These are phyloP conservation scores for Eledone cirrhosa DNA, from an alignment of 2,888 invertebrate genomes.

Conservation along the genomic window DNA sequence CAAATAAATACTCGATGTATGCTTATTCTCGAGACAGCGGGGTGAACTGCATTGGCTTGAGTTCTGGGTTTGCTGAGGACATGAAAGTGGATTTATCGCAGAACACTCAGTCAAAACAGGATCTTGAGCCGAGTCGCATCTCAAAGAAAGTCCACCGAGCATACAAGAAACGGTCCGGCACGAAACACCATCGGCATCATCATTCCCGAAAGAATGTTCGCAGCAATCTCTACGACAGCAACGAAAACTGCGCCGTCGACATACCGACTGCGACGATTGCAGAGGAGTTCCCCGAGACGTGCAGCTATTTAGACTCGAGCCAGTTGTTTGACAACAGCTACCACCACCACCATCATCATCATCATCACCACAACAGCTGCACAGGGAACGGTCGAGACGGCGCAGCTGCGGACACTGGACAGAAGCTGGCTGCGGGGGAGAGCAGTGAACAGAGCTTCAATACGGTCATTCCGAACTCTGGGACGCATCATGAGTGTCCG, in stretches of 20 bases:
- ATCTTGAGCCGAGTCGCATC: neutral
- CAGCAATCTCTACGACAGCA: constrained; percentile 14
- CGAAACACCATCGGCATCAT: constrained; percentile 26
- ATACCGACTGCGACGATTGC: constrained; percentile 1
- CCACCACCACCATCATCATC: constrained; percentile 15
- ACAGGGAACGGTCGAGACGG: constrained; percentile 38
- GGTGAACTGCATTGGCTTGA: constrained; percentile 61
- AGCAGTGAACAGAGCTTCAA: constrained; percentile 52
- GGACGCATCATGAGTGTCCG: constrained; percentile 17
- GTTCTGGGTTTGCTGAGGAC: constrained; percentile 31
- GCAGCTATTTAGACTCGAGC: constrained; percentile 8
- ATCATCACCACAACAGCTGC: neutral
- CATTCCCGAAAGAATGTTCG: constrained; percentile 5
- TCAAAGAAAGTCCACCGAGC: constrained; percentile 22
- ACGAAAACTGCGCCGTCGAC: constrained; percentile 19
- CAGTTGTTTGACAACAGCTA: constrained; percentile 3
- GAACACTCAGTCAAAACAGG: constrained; percentile 16
- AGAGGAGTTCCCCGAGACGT: neutral
- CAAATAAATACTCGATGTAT: constrained; percentile 50
- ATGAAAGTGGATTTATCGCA: constrained; percentile 30
- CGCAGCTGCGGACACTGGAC: constrained; percentile 38
- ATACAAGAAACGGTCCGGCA: constrained; percentile 18
- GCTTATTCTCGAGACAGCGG: constrained; percentile 60
- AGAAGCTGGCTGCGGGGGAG: constrained; percentile 36
- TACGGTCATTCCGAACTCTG: constrained; percentile 43